phyloP scores from a whole-genome alignment of 1,140 invertebrate species.

The Lanistes nyassanus region DNA sequence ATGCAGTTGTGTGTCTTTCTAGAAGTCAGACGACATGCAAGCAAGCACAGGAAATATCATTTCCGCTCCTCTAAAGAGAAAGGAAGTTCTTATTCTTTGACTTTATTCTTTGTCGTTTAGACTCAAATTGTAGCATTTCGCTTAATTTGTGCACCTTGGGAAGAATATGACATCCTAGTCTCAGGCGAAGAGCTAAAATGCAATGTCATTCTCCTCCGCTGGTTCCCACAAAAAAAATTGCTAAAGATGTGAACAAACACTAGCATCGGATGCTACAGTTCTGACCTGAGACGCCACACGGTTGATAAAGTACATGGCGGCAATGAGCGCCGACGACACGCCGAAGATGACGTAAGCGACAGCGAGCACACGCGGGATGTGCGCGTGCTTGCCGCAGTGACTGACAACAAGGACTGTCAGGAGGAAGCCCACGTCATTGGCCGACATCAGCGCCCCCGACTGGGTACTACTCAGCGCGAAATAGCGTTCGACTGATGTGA shows the following conservation, averaged over 20 bases:
- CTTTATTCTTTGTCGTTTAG: too few relatives aligned
- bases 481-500: constrained; percentile 29
- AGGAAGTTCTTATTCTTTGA: too few relatives aligned
- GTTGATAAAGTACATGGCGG: constrained; percentile 13
- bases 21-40: background rate
- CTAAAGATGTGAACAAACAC: too few relatives aligned
- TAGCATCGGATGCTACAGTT: background rate
- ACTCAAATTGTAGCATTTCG: too few relatives aligned
- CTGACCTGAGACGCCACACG: background rate
- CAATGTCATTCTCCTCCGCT: too few relatives aligned
- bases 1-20: background rate
- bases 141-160: too few relatives aligned
- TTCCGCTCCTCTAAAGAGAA: too few relatives aligned
- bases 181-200: too few relatives aligned
- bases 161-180: too few relatives aligned
- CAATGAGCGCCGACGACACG: constrained; percentile 5
- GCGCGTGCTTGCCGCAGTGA: constrained; percentile 23
- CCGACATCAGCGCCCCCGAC: constrained; percentile 18
- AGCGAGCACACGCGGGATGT: constrained; percentile 25
- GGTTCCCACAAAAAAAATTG: too few relatives aligned
- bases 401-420: constrained; percentile 14
- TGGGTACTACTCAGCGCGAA: constrained; percentile 25
- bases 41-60: background rate
- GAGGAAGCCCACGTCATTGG: constrained; percentile 30
- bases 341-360: constrained; percentile 3